Percentiles rank a stretch among this genome's conserved stretches.
These are phyloP conservation scores for Cetonia aurata DNA, from an alignment of 2,888 invertebrate species.

Conservation along the genomic window DNA sequence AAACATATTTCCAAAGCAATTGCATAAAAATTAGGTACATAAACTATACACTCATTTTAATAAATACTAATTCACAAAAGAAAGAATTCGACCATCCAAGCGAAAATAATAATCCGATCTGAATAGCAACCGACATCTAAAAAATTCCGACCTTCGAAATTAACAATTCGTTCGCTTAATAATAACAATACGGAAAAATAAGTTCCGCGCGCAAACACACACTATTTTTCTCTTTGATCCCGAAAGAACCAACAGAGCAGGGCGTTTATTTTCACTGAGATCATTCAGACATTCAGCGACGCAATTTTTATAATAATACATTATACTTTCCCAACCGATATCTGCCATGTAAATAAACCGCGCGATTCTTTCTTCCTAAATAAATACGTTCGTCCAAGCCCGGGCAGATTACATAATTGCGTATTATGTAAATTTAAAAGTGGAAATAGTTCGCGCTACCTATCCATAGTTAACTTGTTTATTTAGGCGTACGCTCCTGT, in stretches of 20 bases:
- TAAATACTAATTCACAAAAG: too few species aligned
- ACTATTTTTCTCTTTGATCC: constrained; percentile 30
- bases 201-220: background rate
- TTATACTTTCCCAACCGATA: constrained; percentile 25
- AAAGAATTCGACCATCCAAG: too few species aligned
- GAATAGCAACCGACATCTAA: too few species aligned
- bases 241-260: constrained; percentile 3
- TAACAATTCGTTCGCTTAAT: constrained; percentile 21
- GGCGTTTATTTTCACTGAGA: constrained; percentile 33
- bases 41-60: too few species aligned
- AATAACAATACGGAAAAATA: constrained; percentile 9
- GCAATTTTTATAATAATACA: constrained; percentile 26
- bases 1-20: too few species aligned
- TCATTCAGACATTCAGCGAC: constrained; percentile 35
- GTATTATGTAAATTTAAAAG: constrained; percentile 23
- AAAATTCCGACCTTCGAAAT: too few species aligned
- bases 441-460: constrained; percentile 21
- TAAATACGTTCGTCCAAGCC: constrained; percentile 1
- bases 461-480: constrained; percentile 1
- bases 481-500: background rate
- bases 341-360: constrained; percentile 18
- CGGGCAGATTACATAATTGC: constrained; percentile 18
- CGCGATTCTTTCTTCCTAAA: background rate
- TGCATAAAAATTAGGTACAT: too few species aligned
- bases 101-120: too few species aligned